phyloP scores from a whole-genome alignment of 2,797 vertebrate genomes.

The Dendrocincla tyrannina region DNA sequence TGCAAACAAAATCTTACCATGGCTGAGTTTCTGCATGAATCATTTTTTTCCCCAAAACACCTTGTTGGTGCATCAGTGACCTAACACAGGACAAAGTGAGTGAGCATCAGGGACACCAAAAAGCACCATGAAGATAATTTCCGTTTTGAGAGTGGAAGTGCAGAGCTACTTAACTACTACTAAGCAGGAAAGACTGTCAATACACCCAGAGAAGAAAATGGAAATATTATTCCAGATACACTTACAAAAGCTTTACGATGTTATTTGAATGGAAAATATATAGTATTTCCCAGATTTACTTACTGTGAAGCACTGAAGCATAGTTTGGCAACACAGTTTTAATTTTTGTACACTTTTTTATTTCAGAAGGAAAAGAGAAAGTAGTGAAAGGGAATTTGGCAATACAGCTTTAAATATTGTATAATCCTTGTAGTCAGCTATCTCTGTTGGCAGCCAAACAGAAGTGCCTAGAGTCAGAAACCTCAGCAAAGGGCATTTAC shows the following conservation, averaged over 20 bases:
- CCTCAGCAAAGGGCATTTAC: slow-evolving; percentile 54
- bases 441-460: slow-evolving; percentile 1
- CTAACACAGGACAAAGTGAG: not conserved
- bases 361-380: not conserved
- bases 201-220: not conserved
- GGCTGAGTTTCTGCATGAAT: not conserved
- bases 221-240: not conserved
- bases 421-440: not conserved
- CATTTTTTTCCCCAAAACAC: not conserved
- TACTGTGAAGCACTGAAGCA: not conserved
- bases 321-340: not conserved
- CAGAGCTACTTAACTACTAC: not conserved
- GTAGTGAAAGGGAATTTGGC: not conserved
- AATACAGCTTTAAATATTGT: slow-evolving; percentile 37
- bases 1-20: not conserved
- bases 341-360: not conserved
- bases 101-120: not conserved
- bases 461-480: slow-evolving; percentile 28
- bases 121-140: not conserved
- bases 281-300: not conserved
- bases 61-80: not conserved
- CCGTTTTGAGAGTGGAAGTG: not conserved
- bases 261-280: not conserved
- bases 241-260: not conserved
- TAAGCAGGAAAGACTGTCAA: not conserved